These are phyloP conservation scores for Leptinotarsa undecemlineata DNA, from an alignment of 1,140 invertebrate species.

Conservation along the genomic window DNA sequence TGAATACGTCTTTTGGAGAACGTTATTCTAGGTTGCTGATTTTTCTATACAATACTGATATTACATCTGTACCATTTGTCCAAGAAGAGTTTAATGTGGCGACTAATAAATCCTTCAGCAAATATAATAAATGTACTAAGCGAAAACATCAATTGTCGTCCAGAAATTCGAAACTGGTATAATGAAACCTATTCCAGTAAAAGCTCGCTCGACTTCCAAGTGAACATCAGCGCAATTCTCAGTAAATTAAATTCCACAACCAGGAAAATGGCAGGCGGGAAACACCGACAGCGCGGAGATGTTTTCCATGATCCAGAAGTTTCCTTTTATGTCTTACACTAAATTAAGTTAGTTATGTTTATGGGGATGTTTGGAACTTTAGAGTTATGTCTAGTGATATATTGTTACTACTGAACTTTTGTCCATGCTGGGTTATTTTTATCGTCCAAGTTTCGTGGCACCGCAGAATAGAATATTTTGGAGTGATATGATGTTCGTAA, in stretches of 20 bases:
- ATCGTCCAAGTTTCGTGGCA: constrained; percentile 39
- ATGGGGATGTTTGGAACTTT: constrained; percentile 50
- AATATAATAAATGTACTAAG: no score
- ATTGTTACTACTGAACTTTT: constrained; percentile 49
- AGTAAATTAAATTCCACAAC: constrained; percentile 24
- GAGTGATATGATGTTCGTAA: no score
- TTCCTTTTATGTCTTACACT: constrained; percentile 50
- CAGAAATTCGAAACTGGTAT: not conserved
- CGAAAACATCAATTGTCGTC: not conserved
- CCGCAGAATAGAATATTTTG: not conserved
- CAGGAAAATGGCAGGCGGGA: constrained; percentile 4
- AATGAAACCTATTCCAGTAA: constrained; percentile 1
- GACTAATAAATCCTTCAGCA: no score
- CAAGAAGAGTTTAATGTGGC: no score
- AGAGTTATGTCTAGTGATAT: constrained; percentile 49
- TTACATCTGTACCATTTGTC: no score
- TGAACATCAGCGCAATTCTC: constrained; percentile 2
- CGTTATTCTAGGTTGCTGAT: no score
- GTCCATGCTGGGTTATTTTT: constrained; percentile 46
- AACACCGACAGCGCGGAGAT: not conserved
- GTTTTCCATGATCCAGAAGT: constrained; percentile 44
- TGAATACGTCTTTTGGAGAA: no score
- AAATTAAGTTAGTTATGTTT: constrained; percentile 55
- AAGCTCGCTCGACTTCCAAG: constrained; percentile 9
- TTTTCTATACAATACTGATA: no score